Base-by-base conservation (phyloP, 2,888 invertebrate species). In the Metellina segmentata region DNA sequence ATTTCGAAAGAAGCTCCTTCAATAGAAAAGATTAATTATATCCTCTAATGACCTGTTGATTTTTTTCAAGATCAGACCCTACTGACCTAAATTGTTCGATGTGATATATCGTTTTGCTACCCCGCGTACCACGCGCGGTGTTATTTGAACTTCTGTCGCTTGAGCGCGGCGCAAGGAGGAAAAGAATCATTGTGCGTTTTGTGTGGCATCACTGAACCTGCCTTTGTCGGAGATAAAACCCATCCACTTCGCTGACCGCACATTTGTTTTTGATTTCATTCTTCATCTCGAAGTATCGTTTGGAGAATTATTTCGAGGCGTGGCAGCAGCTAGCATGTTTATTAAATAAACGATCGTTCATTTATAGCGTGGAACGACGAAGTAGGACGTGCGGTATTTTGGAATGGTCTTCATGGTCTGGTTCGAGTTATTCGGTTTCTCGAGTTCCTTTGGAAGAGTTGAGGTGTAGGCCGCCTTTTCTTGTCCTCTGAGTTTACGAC, bases 271-370 rank as follows among this genome's bases (percentile, higher is more conserved):
- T 70, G 79, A 48, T 61, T 75, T 75, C 20, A 5, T 52, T 53
- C 20, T 48, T 20, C 72, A 34, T 75, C 75, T 34, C 9, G 34
- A n/a, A n/a, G n/a, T 70, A 70, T 70, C 70, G 48, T 82, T 71
- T 70, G 75, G 6, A n/a, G n/a, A n/a, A 77, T 85, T 75, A 85
- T 49, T 78, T 61, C 51, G 0, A 78, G 90, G 85, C 81, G 90
- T 85, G 90, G 85, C 81, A 72, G 11, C 75, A 53, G 75, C 34
- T 75, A 49, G 61, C 69, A 86, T 69, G 87, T 89, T 82, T 89
- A 90, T 90, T 85, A 16, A 90, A 90, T 90, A 86, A 81, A 75
- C 49, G 61, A 70, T 53, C 61, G 74, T 81, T 72, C 85, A 53
- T 34, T 87, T 79, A 53, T 48, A 75, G 52, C 83, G 49, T 71